A percentile compares a stretch with the other conserved stretches of the same genome.
These are phyloP conservation scores for Vesta saturnalis DNA, from an alignment of 2,888 invertebrate genomes.

Conservation along the genomic window DNA sequence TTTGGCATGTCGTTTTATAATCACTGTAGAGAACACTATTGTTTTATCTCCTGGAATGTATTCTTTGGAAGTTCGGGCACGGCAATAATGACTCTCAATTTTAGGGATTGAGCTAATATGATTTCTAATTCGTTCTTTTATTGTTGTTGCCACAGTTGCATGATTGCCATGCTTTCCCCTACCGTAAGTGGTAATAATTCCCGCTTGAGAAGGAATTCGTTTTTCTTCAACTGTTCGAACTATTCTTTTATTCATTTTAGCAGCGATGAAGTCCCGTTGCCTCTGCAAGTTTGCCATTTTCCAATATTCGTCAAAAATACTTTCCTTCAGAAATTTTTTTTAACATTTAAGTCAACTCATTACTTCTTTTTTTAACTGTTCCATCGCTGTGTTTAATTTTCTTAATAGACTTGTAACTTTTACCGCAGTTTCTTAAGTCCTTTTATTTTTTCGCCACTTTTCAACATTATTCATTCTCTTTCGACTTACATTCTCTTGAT, in stretches of 20 bases:
- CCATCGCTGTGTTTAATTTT: not conserved
- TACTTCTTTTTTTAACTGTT: constrained; percentile 1
- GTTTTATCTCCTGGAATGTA: not conserved
- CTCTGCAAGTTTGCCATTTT: constrained; percentile 1
- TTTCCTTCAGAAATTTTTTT: constrained; percentile 3
- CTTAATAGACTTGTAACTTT: constrained; percentile 6
- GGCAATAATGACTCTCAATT: constrained; percentile 14
- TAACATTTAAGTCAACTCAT: not conserved
- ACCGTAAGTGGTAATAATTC: constrained; percentile 8
- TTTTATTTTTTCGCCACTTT: not conserved
- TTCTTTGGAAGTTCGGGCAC: not conserved
- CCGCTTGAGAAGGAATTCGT: not conserved
- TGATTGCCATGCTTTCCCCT: constrained; percentile 5
- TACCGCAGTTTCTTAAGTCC: not conserved
- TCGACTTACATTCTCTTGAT: not conserved
- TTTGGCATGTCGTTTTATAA: not conserved
- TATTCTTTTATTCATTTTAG: not conserved
- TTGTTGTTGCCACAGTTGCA: constrained; percentile 9
- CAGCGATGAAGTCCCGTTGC: not conserved
- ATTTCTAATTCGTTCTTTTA: constrained; percentile 6
- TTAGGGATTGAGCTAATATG: constrained; percentile 15
- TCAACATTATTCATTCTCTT: not conserved
- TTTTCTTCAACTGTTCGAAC: constrained; percentile 9
- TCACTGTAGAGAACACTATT: not conserved
- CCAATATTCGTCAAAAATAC: constrained; percentile 5